Evolutionary conservation across 2,888 invertebrate genomes (phyloP).

Genomic region (Bibio marci): DNA sequence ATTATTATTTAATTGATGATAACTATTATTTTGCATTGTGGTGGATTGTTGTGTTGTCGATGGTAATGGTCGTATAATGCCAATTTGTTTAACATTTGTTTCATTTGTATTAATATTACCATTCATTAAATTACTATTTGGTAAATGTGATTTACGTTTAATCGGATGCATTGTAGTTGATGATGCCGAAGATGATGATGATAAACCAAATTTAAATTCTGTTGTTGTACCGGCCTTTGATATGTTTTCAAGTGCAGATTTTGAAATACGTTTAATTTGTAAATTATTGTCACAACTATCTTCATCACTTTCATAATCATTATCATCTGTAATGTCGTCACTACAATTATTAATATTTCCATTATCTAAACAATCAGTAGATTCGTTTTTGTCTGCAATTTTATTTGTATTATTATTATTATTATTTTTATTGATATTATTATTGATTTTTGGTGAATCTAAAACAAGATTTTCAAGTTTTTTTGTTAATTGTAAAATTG

Average conservation of each 20-base stretch:
- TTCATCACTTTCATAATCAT: slow-evolving; percentile 12
- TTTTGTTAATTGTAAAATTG: neutral
- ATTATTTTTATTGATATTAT: neutral
- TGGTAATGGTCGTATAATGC: slow-evolving; percentile 35
- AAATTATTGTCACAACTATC: slow-evolving; percentile 10
- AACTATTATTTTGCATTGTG: neutral
- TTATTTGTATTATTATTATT: neutral
- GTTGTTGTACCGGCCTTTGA: slow-evolving; percentile 48
- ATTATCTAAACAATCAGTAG: slow-evolving; percentile 6
- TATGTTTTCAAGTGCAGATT: slow-evolving; percentile 46
- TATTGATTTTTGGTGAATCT: neutral
- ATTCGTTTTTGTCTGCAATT: neutral
- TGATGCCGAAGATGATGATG: neutral
- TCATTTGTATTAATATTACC: neutral
- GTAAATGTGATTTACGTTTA: slow-evolving; percentile 22
- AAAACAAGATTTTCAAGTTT: neutral
- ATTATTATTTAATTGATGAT: neutral
- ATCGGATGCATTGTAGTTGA: slow-evolving; percentile 7
- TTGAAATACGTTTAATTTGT: slow-evolving; percentile 24
- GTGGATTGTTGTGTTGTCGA: neutral
- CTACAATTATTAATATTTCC: slow-evolving; percentile 3
- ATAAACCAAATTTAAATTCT: slow-evolving; percentile 28
- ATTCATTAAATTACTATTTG: slow-evolving; percentile 14
- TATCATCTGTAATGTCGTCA: slow-evolving; percentile 10
- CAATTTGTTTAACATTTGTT: slow-evolving; percentile 30